Percentiles rank a stretch among this genome's conserved stretches.
Conservation (phyloP, 2,888 invertebrate species). For the Tenodera sinensis region DNA sequence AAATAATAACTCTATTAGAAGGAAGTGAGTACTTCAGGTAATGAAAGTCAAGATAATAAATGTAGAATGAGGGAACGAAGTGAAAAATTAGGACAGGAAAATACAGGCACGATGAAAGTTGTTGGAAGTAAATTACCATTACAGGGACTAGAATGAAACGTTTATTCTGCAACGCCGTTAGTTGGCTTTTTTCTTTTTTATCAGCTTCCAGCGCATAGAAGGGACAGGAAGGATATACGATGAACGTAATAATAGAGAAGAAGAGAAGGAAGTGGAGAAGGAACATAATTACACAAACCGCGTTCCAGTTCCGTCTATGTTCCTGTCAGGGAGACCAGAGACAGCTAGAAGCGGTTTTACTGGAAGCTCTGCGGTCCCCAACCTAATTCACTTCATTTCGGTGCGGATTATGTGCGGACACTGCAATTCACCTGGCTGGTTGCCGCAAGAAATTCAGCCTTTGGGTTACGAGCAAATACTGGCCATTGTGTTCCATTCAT, state of each 20-base stretch:
- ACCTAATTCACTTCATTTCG: background rate
- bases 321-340: background rate
- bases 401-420: background rate
- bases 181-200: background rate
- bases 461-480: background rate
- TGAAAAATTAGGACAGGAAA: background rate
- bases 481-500: background rate
- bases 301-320: background rate
- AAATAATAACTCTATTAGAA: background rate
- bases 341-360: background rate
- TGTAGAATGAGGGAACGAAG: background rate
- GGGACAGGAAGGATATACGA: background rate
- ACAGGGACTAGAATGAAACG: background rate
- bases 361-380: background rate
- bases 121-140: background rate
- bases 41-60: background rate
- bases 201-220: background rate
- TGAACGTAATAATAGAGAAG: background rate
- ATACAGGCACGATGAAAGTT: background rate
- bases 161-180: background rate
- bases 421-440: background rate
- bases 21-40: background rate
- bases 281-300: background rate
- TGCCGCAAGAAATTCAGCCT: background rate
- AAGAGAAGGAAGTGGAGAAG: background rate